phyloP scores from a whole-genome alignment of 2,113 vertebrate species.

The Suricata suricatta region DNA sequence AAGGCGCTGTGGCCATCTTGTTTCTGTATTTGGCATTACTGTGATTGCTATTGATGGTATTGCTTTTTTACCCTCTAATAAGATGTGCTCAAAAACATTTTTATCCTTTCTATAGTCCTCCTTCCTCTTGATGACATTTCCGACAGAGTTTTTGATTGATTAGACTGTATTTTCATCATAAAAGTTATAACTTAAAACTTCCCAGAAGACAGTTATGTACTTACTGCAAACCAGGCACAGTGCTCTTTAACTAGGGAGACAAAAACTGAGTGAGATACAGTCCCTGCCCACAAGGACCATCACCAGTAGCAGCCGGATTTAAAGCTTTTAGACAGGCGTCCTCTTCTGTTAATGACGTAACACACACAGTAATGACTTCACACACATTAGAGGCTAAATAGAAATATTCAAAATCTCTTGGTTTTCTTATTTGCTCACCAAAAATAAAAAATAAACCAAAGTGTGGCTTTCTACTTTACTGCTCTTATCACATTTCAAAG shows the following conservation, averaged over 20 bases:
- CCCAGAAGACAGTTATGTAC: neutral
- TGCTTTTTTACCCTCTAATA: neutral
- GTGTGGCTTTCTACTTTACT: neutral
- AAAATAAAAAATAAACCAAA: neutral
- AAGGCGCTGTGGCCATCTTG: neutral
- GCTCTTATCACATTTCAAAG: neutral
- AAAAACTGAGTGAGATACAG: neutral
- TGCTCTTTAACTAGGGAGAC: neutral
- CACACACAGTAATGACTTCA: neutral
- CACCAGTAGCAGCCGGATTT: neutral
- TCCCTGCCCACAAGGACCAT: neutral
- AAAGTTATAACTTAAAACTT: conserved; percentile 6
- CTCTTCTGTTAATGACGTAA: neutral
- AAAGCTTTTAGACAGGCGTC: neutral
- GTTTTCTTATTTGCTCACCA: neutral
- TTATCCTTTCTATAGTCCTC: conserved; percentile 3
- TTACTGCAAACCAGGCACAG: neutral
- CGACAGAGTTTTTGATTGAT: neutral
- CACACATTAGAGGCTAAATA: neutral
- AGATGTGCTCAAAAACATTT: neutral
- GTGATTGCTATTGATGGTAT: neutral
- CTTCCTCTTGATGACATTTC: neutral
- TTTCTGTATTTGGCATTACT: neutral
- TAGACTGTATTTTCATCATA: conserved; percentile 19
- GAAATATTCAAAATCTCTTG: neutral